Evolutionary conservation across 2,797 vertebrate genomes (phyloP), one percentile per base, ranked within the genome.

Genomic region (Decapterus maruadsi): DNA sequence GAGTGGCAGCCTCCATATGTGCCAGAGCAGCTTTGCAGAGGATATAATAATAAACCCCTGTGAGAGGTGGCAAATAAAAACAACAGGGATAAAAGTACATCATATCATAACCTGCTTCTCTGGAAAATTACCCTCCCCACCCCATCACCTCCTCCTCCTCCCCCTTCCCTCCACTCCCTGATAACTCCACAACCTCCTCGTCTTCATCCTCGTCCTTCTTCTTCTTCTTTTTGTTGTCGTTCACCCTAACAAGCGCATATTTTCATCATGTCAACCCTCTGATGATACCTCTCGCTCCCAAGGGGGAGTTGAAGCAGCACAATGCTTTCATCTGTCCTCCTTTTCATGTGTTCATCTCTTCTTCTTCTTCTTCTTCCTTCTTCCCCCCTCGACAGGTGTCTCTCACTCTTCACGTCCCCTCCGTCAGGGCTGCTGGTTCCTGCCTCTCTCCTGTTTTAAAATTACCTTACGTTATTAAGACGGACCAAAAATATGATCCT

Each of bases 1-100:
- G 90, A 94, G 89, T 94, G 93, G 91, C 92, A 93, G 91, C 86
- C 84, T 83, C 85, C 83, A 83, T 92, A 87, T 91, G 89, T 82
- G 88, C 86, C 72, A 2, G 59, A 78, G 82, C 75, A 70, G 83
- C 89, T 85, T 89, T 82, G 77, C 78, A 51, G 76, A 72, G 86
- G 81, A 92, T 87, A 89, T 90, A 90, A 92, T 92, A 92, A 93
- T 92, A 91, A 91, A 92, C 74, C 79, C 68, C 78, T 40, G 77
- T 62, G 82, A 87, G 86, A 86, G 84, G 81, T 87, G 81, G 87
- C 84, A 93, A 92, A 94, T 93, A 88, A 91, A 92, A 90, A 92
- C 90, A 90, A 89, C 87, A 70, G 59, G 75, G 66, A 89, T 89
- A 79, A 77, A 87, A 88, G 87, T 83, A 83, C 80, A 87, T 86